Evolutionary conservation across 1,140 invertebrate species (phyloP).

Genomic region (Leptinotarsa defecta): DNA sequence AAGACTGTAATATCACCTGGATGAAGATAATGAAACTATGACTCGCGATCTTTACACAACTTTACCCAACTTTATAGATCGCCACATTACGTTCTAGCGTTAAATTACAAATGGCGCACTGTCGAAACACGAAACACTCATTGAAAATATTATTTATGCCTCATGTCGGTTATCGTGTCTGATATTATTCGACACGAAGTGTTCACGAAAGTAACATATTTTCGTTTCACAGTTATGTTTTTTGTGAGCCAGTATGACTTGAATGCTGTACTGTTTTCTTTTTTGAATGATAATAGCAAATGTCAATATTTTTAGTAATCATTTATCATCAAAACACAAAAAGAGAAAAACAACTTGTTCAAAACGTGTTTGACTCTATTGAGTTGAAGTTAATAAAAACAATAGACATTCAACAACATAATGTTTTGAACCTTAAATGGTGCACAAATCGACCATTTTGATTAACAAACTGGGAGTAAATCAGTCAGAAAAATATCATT

Average conservation of each 20-base stretch:
- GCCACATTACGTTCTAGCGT: constrained; percentile 33
- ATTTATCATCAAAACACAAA: too few species aligned
- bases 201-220: constrained; percentile 7
- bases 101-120: constrained; percentile 25
- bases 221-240: not conserved
- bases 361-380: too few species aligned
- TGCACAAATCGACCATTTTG: too few species aligned
- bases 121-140: constrained; percentile 29
- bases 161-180: not conserved
- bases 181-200: constrained; percentile 8
- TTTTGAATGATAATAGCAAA: too few species aligned
- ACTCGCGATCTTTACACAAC: constrained; percentile 43
- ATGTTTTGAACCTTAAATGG: too few species aligned
- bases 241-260: not conserved
- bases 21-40: constrained; percentile 3
- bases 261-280: not conserved
- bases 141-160: constrained; percentile 1
- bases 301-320: too few species aligned
- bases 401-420: too few species aligned
- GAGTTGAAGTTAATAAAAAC: too few species aligned
- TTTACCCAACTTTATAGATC: constrained; percentile 40
- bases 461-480: too few species aligned
- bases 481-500: too few species aligned
- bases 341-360: too few species aligned
- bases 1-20: constrained; percentile 35